A percentile compares a stretch with the other conserved stretches of the same genome.
phyloP scores from a whole-genome alignment of 1,140 invertebrate genomes.

The Anagrus nilaparvatae region DNA sequence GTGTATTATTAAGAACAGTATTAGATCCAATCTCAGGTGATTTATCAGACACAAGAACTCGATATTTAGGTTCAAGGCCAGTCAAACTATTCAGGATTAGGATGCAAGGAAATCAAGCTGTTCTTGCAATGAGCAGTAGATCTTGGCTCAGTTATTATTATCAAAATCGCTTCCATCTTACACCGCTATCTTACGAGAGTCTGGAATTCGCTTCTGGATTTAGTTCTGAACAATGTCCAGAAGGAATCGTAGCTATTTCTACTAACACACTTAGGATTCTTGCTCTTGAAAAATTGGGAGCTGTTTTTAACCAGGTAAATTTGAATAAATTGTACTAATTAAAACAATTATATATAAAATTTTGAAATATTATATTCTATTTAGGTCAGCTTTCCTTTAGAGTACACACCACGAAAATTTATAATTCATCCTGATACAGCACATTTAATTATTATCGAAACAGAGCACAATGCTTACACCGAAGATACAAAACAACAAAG shows the following conservation, averaged over 20 bases:
- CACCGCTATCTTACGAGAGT: conserved; percentile 91
- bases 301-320: conserved; percentile 98
- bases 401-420: conserved; percentile 94
- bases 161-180: conserved; percentile 93
- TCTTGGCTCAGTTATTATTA: conserved; percentile 99
- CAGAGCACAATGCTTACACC: conserved; percentile 97
- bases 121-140: conserved; percentile 93
- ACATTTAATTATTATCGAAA: conserved; percentile 88
- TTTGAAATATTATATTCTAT: too few species aligned
- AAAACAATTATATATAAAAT: too few species aligned
- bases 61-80: conserved; percentile 89
- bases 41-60: conserved; percentile 90
- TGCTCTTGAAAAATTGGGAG: conserved; percentile 95
- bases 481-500: conserved; percentile 92
- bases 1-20: conserved; percentile 88
- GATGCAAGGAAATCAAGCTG: conserved; percentile 93
- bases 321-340: too few species aligned
- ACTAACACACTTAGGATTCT: conserved; percentile 95
- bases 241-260: conserved; percentile 98
- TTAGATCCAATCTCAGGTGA: conserved; percentile 95
- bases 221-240: conserved; percentile 97
- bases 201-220: conserved; percentile 97
- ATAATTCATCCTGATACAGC: conserved; percentile 88
- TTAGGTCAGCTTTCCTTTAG: conserved; percentile 78
- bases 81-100: conserved; percentile 93